Evolutionary conservation across 2,888 invertebrate genomes (phyloP), one percentile per base, ranked within the genome.

Genomic region (Zootermopsis nevadensis): DNA sequence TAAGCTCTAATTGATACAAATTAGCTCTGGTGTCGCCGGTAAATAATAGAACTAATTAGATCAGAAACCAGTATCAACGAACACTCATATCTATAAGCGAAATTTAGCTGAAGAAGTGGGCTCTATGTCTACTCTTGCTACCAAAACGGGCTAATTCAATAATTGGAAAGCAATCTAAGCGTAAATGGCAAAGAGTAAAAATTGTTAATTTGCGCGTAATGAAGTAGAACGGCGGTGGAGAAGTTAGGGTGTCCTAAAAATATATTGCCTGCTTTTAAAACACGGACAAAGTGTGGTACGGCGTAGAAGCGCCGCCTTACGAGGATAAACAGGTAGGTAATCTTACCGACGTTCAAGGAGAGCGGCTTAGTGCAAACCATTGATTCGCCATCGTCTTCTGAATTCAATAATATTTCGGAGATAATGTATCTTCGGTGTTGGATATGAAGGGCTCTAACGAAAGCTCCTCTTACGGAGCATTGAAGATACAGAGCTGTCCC

Each of bases 1-100:
- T 79, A 66, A 79, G 79, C 79, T 79, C 79, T 88, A 89, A 89
- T 89, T 89, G 88, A 89, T 88, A 89, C 88, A 88, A 89, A 89
- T 89, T 88, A 88, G 88, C 87, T 87, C 86, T 87, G 87, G 88
- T 79, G 87, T 87, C 87, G 86, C 87, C 85, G 87, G 88, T 88
- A 88, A 88, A 88, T 88, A 89, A 88, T 87, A 87, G 86, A 87
- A 87, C 87, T 89, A 89, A 89, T 88, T 86, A 88, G 88, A 88
- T 88, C 87, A 86, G 38, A 79, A 79, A 79, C 79, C 79, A 79
- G 79, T 79, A 79, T 79, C 79, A 79, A 79, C 79, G 79, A 79
- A 79, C 55, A 79, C 79, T 84, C 84, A 84, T 84, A 84, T 83
- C 83, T 84, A 84, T 79, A 79, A 82, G 72, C 53, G 84, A 84